Evolutionary conservation across 1,140 invertebrate species (phyloP).

Genomic region (Drosophila pallidifrons): DNA sequence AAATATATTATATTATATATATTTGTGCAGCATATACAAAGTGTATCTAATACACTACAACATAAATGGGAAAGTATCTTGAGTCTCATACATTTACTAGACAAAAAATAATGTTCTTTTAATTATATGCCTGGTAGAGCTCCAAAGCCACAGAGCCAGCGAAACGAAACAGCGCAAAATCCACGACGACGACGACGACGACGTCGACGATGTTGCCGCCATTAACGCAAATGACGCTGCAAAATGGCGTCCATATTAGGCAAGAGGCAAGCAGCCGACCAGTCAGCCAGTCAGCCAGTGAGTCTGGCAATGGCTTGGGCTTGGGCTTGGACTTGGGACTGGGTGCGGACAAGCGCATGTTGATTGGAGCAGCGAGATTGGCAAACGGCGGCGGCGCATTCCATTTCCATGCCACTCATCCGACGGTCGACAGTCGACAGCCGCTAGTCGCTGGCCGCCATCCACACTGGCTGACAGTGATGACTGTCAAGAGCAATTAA

Average conservation of each 20-base stretch:
- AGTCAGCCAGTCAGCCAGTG: constrained; percentile 50
- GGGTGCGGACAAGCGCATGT: constrained; percentile 74
- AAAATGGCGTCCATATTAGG: constrained; percentile 80
- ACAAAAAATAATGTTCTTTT: constrained; percentile 35
- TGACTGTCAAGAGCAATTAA: constrained; percentile 85
- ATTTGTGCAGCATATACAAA: too few species aligned
- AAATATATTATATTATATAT: too few species aligned
- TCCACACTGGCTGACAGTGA: constrained; percentile 71
- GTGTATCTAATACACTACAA: too few species aligned
- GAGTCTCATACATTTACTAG: background rate
- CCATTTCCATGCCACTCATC: constrained; percentile 35
- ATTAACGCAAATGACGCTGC: constrained; percentile 82
- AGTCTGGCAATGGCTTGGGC: constrained; percentile 49
- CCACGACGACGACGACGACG: constrained; percentile 28
- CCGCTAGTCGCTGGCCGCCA: background rate
- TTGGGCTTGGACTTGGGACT: constrained; percentile 19
- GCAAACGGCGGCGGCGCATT: constrained; percentile 59
- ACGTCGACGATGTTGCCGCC: constrained; percentile 59
- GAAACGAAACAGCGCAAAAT: constrained; percentile 43
- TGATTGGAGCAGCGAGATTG: constrained; percentile 81
- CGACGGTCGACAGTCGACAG: constrained; percentile 6
- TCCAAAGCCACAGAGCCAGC: constrained; percentile 11
- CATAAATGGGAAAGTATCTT: too few species aligned
- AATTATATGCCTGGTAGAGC: constrained; percentile 33
- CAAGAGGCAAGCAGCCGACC: constrained; percentile 56